Evolutionary conservation across 2,888 invertebrate genomes (phyloP), one percentile per base, ranked within the genome.

Genomic region (Parnassius glacialis): DNA sequence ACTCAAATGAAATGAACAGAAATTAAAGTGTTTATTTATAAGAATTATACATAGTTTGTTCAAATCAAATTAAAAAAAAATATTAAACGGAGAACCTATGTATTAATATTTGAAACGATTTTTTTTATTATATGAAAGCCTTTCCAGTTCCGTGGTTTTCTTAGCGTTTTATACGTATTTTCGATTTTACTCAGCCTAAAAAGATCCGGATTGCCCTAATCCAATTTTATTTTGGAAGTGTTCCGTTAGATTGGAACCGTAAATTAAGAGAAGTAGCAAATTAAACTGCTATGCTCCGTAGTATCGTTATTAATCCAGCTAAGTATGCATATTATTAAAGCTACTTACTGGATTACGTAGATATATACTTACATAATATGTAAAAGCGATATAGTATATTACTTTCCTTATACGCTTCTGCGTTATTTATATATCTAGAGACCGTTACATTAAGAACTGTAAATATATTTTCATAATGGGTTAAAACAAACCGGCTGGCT

Each of bases 251-350:
- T 79, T 80, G 76, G 72, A 69, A 69, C 65, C 74, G 74, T 83
- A 80, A 79, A 84, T 81, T 80, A 73, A 67, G 72, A 72, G 73
- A 75, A 78, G 68, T 74, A 74, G 75, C 66, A 73, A 80, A 79
- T 80, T 80, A 78, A 73, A 77, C 71, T 66, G 70, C 67, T 69
- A 71, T 67, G 69, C 70, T 75, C 70, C 65, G 71, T 74, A 76
- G 71, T 71, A 50, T 57, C 56, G 60, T 56, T 61, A 61, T 61
- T 56, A 52, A 41, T 51, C 43, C 47, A 16, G 52, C 42, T 43
- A 51, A 52, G 42, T 45, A 42, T 47, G 64, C 59, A 66, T 63
- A 59, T 51, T 59, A 65, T 61, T 69, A 71, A 73, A 71, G 73
- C 52, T 61, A 34, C 48, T 57, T 53, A 57, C 42, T 42, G 45